Evolutionary conservation across 1,140 invertebrate genomes (phyloP), one percentile per base, ranked within the genome.

Genomic region (Nasonia longicornis): DNA sequence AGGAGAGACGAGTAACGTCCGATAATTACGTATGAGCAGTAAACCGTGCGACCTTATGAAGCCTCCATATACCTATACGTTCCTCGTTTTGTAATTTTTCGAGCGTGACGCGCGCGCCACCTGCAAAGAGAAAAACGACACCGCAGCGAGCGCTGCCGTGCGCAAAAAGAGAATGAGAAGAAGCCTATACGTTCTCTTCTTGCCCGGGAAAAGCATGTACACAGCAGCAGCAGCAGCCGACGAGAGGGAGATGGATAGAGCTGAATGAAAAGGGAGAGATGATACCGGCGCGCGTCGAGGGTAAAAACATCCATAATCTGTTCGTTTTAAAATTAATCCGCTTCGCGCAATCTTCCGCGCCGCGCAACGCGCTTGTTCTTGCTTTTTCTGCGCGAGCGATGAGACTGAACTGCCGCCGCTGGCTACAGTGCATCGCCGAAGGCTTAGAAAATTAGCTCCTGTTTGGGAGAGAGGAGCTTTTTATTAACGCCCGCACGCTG

Each of bases 1-100:
- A 81, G 74, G 70, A 80, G 80, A 78, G 80, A 77, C 83, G 84
- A 77, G 81, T 85, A 87, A 87, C 85, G 83, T 84, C 82, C 85
- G 85, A 87, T 88, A 88, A 88, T 87, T 87, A 86, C 86, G 84
- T 86, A 85, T 86, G 85, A 86, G 87, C 86, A 85, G 82, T 84
- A 86, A 87, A 87, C 82, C 85, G 84, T 86, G 83, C 80, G 82
- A 76, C 77, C 83, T 82, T 80, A 84, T 76, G 80, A 82, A 85
- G 77, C 42, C 14, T 20, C 26, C 45, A 58, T 58, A 58, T 0
- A 58, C 6, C 52, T 58, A 52, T 14, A 58, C 64, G 73, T 81
- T 79, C 78, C 82, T 85, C 85, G 83, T 85, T 84, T 86, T 86
- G 79, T 84, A 84, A 87, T 85, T 85, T 86, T 85, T 82, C 84